Evolutionary conservation across 2,113 vertebrate species (phyloP), one percentile per base, ranked within the genome.

Genomic region (Seriola dumerili): DNA sequence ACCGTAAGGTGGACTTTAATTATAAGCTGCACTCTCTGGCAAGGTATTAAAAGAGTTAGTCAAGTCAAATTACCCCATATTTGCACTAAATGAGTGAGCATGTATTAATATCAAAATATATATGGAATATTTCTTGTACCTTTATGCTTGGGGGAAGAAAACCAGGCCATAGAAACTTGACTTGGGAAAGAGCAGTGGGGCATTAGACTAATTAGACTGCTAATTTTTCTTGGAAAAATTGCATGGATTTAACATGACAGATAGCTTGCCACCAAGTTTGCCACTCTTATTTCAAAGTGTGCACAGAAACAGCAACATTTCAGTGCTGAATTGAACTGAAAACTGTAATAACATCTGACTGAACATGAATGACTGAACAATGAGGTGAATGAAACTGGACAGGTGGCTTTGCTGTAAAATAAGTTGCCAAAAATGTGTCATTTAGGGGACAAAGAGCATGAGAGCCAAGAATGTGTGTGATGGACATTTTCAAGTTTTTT

Each of bases 321-420:
- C 12, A n/a, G 23, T 8, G 29, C 16, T 62, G 54, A 36, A 50
- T 16, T 52, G 58, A 50, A 73, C 8, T 74, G 52, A 86, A 64
- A 72, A 66, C 50, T 76, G 42, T 57, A 73, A 89, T 80, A 84
- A 87, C 7, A 64, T 48, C 21, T 77, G 52, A 76, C n/a, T 80
- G 66, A 59, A 72, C 8, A 32, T 68, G 59, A 75, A 52, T 67
- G 29, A 68, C 36, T 76, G 69, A 83, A 64, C 48, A 76, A 73
- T 70, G 40, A 52, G 42, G 58, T 58, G 63, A 70, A 78, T 23
- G 38, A 63, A 7, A 73, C 11, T 48, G n/a, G 6, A 77, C 46
- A 23, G 55, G 23, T 6, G 21, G 7, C 5, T 75, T 83, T 58
- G 36, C 1, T 55, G 36, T 72, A 79, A 85, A 76, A 67, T 12